Conservation (phyloP, 2,113 vertebrate genomes). For the Heterotilapia buettikoferi region DNA sequence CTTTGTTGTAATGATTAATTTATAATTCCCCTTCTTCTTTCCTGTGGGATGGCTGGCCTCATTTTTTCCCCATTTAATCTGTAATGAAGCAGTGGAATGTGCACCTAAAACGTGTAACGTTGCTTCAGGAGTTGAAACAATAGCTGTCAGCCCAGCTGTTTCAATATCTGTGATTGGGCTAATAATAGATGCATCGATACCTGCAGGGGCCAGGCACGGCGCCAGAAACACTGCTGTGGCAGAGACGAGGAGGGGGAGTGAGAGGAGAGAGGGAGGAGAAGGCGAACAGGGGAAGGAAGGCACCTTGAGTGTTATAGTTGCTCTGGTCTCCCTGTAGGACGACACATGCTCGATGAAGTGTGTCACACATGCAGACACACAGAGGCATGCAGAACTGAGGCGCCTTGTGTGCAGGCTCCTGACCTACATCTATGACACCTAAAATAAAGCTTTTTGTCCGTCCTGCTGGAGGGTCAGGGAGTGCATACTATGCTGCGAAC, state of each 20-base stretch:
- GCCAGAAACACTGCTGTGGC: constrained; percentile 19
- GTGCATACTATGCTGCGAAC: background rate
- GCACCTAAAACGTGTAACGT: background rate
- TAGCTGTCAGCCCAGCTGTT: constrained; percentile 25
- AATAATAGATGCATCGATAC: constrained; percentile 70
- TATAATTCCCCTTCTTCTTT: constrained; percentile 36
- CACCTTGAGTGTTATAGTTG: constrained; percentile 42
- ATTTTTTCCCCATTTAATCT: constrained; percentile 28
- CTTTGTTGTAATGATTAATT: constrained; percentile 62
- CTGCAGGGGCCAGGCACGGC: constrained; percentile 31
- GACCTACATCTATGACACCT: constrained; percentile 32
- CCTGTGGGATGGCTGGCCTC: constrained; percentile 33
- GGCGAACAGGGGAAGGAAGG: constrained; percentile 30
- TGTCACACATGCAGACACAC: background rate
- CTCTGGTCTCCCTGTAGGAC: constrained; percentile 18
- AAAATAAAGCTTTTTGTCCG: background rate
- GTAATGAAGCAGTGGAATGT: constrained; percentile 22
- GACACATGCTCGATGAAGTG: constrained; percentile 5
- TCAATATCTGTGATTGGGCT: constrained; percentile 56
- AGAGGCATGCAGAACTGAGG: background rate
- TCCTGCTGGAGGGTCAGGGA: background rate
- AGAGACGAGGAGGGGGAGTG: background rate
- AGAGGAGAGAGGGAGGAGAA: background rate
- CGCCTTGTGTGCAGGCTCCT: background rate
- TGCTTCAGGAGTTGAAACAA: constrained; percentile 25